Conservation (phyloP, 2,888 invertebrate genomes). For the Cataglyphis livida region DNA sequence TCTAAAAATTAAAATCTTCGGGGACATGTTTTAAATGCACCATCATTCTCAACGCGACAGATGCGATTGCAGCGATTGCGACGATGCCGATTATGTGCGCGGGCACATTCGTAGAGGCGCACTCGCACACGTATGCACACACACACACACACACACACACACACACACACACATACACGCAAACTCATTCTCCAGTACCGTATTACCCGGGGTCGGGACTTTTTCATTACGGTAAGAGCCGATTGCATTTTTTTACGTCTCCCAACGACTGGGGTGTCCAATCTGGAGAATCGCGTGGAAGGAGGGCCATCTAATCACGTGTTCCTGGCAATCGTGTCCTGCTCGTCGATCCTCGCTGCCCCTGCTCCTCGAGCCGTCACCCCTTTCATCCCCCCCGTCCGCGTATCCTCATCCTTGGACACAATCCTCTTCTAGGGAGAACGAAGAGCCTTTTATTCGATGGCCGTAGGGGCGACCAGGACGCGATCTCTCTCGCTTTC, state of each 20-base stretch:
- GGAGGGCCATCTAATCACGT: constrained; percentile 84
- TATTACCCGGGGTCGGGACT: constrained; percentile 80
- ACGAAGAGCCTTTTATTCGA: constrained; percentile 68
- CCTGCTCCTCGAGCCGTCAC: constrained; percentile 45
- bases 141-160: too few species aligned
- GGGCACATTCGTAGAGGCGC: neutral
- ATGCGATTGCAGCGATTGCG: constrained; percentile 62
- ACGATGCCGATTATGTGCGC: constrained; percentile 14
- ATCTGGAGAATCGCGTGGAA: constrained; percentile 80
- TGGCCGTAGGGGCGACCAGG: constrained; percentile 61
- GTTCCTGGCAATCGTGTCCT: constrained; percentile 82
- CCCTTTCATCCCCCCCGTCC: constrained; percentile 36
- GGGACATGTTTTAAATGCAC: constrained; percentile 6
- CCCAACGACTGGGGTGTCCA: constrained; percentile 76
- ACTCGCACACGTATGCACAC: neutral
- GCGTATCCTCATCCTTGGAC: constrained; percentile 63
- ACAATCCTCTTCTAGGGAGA: constrained; percentile 68
- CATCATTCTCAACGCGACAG: constrained; percentile 58
- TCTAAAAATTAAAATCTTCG: constrained; percentile 15
- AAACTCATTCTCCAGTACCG: constrained; percentile 62
- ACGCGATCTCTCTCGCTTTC: constrained; percentile 20
- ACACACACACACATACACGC: constrained; percentile 26
- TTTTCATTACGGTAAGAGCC: constrained; percentile 85
- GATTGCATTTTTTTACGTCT: constrained; percentile 85
- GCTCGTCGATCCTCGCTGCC: constrained; percentile 65